A percentile compares a stretch with the other conserved stretches of the same genome.
Conservation (phyloP, 2,888 invertebrate species). For the Acanthopleura granulata region DNA sequence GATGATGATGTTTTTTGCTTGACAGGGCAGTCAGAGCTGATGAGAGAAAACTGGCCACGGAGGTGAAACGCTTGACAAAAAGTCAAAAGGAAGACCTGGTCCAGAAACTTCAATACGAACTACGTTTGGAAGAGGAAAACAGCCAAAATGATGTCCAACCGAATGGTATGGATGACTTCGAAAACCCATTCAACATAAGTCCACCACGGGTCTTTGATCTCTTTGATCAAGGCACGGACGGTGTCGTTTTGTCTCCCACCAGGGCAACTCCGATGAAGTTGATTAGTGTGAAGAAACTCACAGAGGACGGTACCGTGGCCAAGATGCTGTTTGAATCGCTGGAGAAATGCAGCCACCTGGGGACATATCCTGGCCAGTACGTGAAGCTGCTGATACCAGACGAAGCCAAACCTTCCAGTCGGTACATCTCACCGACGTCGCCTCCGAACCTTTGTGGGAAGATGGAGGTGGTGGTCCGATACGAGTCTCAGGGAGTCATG, state of each 20-base stretch:
- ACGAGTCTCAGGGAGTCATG: not conserved
- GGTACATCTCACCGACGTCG: conserved; percentile 17
- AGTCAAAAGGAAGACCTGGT: not conserved
- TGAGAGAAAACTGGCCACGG: not conserved
- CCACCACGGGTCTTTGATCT: not conserved
- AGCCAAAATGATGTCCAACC: not conserved
- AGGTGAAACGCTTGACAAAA: not conserved
- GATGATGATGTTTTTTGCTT: not conserved
- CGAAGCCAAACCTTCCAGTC: not conserved
- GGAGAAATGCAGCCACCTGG: not conserved
- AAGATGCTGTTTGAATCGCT: not conserved
- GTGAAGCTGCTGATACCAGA: not conserved
- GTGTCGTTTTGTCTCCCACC: not conserved
- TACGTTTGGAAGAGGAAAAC: conserved; percentile 4
- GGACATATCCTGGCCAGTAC: conserved; percentile 10
- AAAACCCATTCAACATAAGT: not conserved
- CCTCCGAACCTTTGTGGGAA: not conserved
- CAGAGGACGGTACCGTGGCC: not conserved
- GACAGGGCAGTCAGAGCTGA: not conserved
- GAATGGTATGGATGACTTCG: not conserved
- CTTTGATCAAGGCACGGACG: not conserved
- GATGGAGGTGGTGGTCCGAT: not conserved
- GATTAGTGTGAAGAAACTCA: not conserved
- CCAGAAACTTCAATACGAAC: not conserved
- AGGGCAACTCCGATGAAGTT: not conserved